These are phyloP conservation scores for Drosophila helvetica DNA, from an alignment of 2,888 invertebrate species.

Conservation along the genomic window DNA sequence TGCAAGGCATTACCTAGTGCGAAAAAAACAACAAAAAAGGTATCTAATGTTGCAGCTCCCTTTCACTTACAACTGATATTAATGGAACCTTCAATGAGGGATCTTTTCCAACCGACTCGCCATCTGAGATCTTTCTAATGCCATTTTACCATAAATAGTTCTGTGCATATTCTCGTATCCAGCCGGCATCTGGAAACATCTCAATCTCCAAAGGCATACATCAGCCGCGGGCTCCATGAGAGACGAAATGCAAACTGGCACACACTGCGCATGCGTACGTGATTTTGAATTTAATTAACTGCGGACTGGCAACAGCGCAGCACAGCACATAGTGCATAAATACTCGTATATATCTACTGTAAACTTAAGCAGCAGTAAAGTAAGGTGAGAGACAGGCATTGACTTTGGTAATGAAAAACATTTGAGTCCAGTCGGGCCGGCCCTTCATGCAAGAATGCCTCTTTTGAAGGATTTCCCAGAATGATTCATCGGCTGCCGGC, in stretches of 20 bases:
- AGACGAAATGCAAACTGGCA: slow-evolving; percentile 44
- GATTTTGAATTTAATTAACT: slow-evolving; percentile 61
- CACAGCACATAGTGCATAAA: not conserved
- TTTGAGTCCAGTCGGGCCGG: slow-evolving; percentile 20
- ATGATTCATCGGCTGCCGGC: slow-evolving; percentile 24
- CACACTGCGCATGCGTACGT: slow-evolving; percentile 59
- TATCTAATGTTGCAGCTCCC: slow-evolving; percentile 33
- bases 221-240: not conserved
- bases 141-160: slow-evolving; percentile 53
- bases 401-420: slow-evolving; percentile 71
- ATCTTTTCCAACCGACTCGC: slow-evolving; percentile 16
- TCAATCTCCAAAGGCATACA: slow-evolving; percentile 43
- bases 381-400: slow-evolving; percentile 47
- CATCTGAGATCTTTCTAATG: slow-evolving; percentile 39
- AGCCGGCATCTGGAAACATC: slow-evolving; percentile 45
- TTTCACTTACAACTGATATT: slow-evolving; percentile 61
- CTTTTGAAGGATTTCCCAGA: slow-evolving; percentile 51
- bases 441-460: slow-evolving; percentile 75
- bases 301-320: slow-evolving; percentile 28
- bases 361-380: slow-evolving; percentile 22
- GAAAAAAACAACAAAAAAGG: slow-evolving; percentile 11
- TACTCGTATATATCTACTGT: not conserved
- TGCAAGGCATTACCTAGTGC: slow-evolving; percentile 1
- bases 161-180: not conserved
- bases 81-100: slow-evolving; percentile 17